Evolutionary conservation across 2,797 vertebrate genomes (phyloP).

Genomic region (Dromococcyx pavoninus): DNA sequence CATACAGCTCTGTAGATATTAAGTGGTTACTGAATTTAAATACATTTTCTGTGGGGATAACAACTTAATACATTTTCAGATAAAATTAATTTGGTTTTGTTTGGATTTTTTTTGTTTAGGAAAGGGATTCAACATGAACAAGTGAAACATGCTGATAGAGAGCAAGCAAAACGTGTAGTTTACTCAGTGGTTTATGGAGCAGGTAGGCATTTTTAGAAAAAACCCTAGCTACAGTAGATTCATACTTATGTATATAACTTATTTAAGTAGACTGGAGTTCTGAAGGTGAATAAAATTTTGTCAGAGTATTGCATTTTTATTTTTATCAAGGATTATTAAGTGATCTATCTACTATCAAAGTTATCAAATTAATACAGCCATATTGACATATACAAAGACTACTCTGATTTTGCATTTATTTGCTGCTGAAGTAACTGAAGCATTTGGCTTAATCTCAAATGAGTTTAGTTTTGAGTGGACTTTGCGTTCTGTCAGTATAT

Average conservation of each 20-base stretch:
- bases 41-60: neutral
- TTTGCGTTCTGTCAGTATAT: neutral
- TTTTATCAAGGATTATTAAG: neutral
- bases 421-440: neutral
- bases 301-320: neutral
- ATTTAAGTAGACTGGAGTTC: neutral
- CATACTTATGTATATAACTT: neutral
- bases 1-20: neutral
- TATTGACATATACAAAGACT: neutral
- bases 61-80: neutral
- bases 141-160: conserved; percentile 82
- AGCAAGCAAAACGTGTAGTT: conserved; percentile 87
- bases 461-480: neutral
- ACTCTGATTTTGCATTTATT: neutral
- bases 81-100: neutral
- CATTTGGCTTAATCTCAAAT: neutral
- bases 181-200: conserved; percentile 92
- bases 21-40: neutral
- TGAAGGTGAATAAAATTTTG: neutral
- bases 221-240: neutral
- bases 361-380: neutral
- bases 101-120: conserved; percentile 74
- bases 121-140: conserved; percentile 76
- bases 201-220: conserved; percentile 74
- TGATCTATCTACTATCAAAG: neutral